Evolutionary conservation across 2,113 vertebrate genomes (phyloP).

Genomic region (Camelus dromedarius): DNA sequence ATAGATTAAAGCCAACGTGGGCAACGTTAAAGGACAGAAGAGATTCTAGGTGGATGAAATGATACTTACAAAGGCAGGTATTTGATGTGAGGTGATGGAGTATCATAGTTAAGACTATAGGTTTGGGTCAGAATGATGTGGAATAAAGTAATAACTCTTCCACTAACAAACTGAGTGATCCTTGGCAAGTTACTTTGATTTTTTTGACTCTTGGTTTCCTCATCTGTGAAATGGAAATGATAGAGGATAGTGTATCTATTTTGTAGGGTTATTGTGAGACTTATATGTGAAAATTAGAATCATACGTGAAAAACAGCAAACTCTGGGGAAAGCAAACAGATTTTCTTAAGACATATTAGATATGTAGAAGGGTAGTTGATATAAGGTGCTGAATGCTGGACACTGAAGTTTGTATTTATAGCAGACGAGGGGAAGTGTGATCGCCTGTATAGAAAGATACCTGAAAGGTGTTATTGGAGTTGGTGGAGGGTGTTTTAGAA

Average conservation of each 20-base stretch:
- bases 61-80: not conserved
- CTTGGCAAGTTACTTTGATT: not conserved
- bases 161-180: not conserved
- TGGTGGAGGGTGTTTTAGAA: not conserved
- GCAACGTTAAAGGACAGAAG: not conserved
- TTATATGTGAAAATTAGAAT: not conserved
- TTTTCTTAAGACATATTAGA: not conserved
- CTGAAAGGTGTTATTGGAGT: not conserved
- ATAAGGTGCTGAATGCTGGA: not conserved
- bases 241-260: not conserved
- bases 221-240: not conserved
- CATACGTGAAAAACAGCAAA: not conserved
- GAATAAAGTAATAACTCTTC: not conserved
- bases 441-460: not conserved
- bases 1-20: not conserved
- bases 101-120: not conserved
- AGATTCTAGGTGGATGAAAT: not conserved
- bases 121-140: not conserved
- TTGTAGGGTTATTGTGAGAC: not conserved
- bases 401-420: not conserved
- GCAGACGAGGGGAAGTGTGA: not conserved
- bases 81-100: not conserved
- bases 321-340: not conserved
- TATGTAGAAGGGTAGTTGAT: not conserved
- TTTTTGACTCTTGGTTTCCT: constrained; percentile 25